Base-by-base conservation (phyloP, 2,888 invertebrate genomes). In the Drosophila affinis region DNA sequence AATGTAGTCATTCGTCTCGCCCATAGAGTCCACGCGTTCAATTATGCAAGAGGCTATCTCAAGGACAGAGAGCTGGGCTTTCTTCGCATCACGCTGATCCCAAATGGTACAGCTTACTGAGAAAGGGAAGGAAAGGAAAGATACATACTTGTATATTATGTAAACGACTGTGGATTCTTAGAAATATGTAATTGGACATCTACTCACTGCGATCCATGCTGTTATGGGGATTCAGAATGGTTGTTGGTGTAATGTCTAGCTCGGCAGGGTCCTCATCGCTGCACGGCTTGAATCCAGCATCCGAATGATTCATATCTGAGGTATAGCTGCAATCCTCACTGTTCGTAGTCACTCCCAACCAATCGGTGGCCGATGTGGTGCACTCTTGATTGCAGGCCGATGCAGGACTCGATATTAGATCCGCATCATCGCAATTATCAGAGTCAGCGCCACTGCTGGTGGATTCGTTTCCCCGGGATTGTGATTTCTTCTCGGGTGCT, bases 41-140 rank as follows among this genome's bases (percentile, higher is more conserved):
- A 98, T 98, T 87, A 99, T 98, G 75, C 96, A 96, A 86, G 98
- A 98, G 90, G 98, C 98, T 85, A 99, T 98, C 92, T 99, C 98
- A 68, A 99, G 93, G 3, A 98, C 98, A 0, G 98, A 97, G 77
- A 99, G 93, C 91, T 98, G 98, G 0, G 97, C 97, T 91, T 98
- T 98, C 89, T 98, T 96, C 27, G 97, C 95, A 73, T 98, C 97
- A 9, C 96, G 95, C 34, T 95, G 95, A 90, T 98, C 97, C 98
- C 98, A 99, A 93, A 99, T 96, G 56, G 98, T 97, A 91, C 98
- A 99, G 87, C 97, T 98, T 72, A 98, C 98, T 98, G 88, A 60
- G 24, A 34, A 10, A 9, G 2, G 7, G 10, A 14, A 24, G 17
- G n/a, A n/a, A n/a, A n/a, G n/a, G n/a, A n/a, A 17, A 18, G 32